phyloP scores from a whole-genome alignment of 2,113 vertebrate genomes.

The Neoarius graeffei region DNA sequence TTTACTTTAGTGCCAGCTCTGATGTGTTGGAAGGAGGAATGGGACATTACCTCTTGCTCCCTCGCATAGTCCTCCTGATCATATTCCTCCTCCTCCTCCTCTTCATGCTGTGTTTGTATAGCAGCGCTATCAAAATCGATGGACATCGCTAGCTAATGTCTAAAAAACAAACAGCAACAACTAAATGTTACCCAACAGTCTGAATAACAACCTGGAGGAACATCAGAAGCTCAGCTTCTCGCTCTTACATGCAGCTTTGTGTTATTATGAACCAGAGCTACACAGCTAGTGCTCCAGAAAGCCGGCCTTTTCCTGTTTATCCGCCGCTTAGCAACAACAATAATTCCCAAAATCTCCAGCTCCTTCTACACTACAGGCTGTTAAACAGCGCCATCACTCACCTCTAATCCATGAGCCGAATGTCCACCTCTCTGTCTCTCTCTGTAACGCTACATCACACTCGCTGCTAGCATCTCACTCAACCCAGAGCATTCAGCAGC shows the following conservation, averaged over 20 bases:
- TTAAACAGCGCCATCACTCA: neutral
- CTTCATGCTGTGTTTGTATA: conserved; percentile 75
- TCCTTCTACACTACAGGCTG: neutral
- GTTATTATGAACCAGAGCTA: neutral
- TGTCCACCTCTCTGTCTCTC: no score
- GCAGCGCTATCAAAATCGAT: conserved; percentile 78
- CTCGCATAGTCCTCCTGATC: conserved; percentile 77
- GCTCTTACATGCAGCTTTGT: neutral
- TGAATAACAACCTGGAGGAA: neutral
- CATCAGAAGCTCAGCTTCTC: neutral
- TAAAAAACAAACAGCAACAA: neutral
- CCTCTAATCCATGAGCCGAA: neutral
- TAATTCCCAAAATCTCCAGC: no score
- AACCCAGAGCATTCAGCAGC: neutral
- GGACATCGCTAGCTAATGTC: conserved; percentile 66
- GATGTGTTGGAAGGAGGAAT: neutral
- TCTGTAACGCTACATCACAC: no score
- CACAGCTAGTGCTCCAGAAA: no score
- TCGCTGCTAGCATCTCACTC: neutral
- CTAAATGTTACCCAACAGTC: neutral
- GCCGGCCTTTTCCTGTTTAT: neutral
- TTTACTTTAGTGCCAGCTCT: neutral
- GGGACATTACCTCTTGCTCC: conserved; percentile 72
- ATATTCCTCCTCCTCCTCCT: conserved; percentile 69
- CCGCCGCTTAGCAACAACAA: neutral